Conservation (phyloP, 2,797 vertebrate species). For the Darevskia nairensis region DNA sequence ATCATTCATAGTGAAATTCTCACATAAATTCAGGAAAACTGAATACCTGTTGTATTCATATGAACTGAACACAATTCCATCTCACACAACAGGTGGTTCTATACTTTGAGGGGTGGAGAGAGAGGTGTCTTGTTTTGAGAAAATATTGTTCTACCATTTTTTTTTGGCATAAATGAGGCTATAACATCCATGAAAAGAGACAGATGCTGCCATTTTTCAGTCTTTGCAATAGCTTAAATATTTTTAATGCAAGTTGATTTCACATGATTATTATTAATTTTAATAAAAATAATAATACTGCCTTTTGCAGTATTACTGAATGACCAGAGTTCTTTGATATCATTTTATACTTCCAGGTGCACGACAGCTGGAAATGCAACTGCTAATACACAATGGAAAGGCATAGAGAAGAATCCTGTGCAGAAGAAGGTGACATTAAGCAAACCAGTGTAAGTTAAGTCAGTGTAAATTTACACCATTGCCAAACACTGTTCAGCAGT, state of each 20-base stretch:
- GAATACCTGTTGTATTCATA: constrained; percentile 16
- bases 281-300: no score
- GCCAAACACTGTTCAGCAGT: no score
- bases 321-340: no score
- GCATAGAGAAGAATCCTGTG: no score
- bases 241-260: neutral
- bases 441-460: no score
- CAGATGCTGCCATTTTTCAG: neutral
- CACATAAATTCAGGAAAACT: neutral
- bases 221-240: neutral
- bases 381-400: no score
- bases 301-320: neutral
- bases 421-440: no score
- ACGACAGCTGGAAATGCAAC: no score
- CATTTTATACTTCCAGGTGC: no score
- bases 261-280: neutral
- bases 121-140: constrained; percentile 3
- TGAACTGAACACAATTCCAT: neutral
- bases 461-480: no score
- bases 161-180: neutral
- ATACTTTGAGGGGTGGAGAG: neutral
- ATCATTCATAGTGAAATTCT: neutral
- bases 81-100: constrained; percentile 6
- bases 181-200: neutral
- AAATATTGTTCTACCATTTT: constrained; percentile 21